These are phyloP conservation scores for Drosophila eohydei DNA, from an alignment of 2,888 invertebrate species.

Conservation along the genomic window DNA sequence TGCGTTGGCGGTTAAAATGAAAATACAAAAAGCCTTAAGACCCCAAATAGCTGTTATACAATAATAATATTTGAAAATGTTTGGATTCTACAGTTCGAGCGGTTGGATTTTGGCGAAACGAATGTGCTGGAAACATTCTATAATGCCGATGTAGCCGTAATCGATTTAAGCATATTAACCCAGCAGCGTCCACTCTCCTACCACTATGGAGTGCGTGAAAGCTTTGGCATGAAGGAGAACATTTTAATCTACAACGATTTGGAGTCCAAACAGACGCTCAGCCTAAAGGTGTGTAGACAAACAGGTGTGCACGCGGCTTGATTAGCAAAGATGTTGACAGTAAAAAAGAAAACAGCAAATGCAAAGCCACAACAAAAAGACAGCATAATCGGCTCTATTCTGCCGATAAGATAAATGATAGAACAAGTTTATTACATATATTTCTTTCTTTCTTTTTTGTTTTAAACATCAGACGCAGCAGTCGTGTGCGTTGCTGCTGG, in stretches of 20 bases:
- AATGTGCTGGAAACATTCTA: slow-evolving; percentile 98
- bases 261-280: slow-evolving; percentile 93
- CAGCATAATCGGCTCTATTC: slow-evolving; percentile 54
- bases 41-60: slow-evolving; percentile 47
- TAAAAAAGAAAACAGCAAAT: slow-evolving; percentile 20
- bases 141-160: slow-evolving; percentile 98
- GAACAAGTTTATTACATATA: slow-evolving; percentile 24
- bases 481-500: slow-evolving; percentile 24
- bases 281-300: slow-evolving; percentile 90
- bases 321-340: slow-evolving; percentile 50
- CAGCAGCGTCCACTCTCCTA: slow-evolving; percentile 98
- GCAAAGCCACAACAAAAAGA: slow-evolving; percentile 25
- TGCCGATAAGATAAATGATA: slow-evolving; percentile 68
- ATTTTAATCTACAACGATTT: slow-evolving; percentile 95
- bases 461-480: slow-evolving; percentile 36
- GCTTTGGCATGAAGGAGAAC: slow-evolving; percentile 98
- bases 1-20: slow-evolving; percentile 80
- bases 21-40: not conserved
- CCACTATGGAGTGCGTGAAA: slow-evolving; percentile 98
- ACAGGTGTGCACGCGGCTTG: slow-evolving; percentile 38
- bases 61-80: slow-evolving; percentile 37
- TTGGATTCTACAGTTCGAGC: slow-evolving; percentile 91
- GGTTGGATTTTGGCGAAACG: slow-evolving; percentile 98
- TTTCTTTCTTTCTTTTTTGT: slow-evolving; percentile 17
- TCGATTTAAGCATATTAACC: slow-evolving; percentile 95